A percentile compares a stretch with the other conserved stretches of the same genome.
These are phyloP conservation scores for Miltochrista miniata DNA, from an alignment of 2,888 invertebrate species.

Conservation along the genomic window DNA sequence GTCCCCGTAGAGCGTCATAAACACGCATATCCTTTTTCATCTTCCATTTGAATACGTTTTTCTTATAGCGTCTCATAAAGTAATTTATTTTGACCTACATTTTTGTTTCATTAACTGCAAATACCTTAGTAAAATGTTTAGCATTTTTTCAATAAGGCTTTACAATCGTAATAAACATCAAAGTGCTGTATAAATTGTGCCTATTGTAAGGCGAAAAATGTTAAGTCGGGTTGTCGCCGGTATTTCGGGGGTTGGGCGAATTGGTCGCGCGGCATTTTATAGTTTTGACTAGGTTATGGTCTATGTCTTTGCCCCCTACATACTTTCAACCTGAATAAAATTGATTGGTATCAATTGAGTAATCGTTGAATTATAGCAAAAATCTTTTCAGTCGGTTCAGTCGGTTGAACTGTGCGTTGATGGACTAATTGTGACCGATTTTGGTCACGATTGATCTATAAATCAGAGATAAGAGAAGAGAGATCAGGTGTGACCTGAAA, in stretches of 20 bases:
- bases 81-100: conserved; percentile 33
- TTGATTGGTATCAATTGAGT: too few relatives aligned
- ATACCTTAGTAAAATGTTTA: conserved; percentile 34
- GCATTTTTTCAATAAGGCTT: conserved; percentile 49
- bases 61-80: conserved; percentile 42
- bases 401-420: too few relatives aligned
- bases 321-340: too few relatives aligned
- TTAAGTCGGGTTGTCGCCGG: conserved; percentile 33
- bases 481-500: too few relatives aligned
- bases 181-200: conserved; percentile 47
- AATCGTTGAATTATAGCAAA: too few relatives aligned
- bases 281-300: conserved; percentile 76
- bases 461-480: too few relatives aligned
- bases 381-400: too few relatives aligned
- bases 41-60: conserved; percentile 69
- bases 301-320: not conserved
- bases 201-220: conserved; percentile 51
- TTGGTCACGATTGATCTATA: too few relatives aligned
- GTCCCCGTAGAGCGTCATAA: conserved; percentile 73
- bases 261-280: conserved; percentile 75
- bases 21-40: conserved; percentile 74
- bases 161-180: conserved; percentile 52
- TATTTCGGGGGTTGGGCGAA: conserved; percentile 47
- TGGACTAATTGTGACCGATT: too few relatives aligned
- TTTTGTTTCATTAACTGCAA: conserved; percentile 37